phyloP scores from a whole-genome alignment of 2,113 vertebrate species.

The Neotoma lepida region DNA sequence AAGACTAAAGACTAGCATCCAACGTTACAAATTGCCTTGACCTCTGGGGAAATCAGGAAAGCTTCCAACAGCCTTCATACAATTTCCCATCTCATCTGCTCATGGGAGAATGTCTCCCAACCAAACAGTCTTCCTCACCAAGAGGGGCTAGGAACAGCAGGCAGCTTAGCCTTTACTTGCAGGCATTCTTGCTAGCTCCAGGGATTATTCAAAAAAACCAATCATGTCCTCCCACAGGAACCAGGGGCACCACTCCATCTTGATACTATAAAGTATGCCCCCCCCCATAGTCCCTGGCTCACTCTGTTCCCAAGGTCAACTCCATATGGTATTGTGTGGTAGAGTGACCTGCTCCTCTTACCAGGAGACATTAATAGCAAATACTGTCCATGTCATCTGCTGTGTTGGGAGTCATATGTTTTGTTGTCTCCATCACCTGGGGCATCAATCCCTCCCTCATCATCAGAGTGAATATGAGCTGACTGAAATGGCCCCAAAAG shows the following conservation, averaged over 20 bases:
- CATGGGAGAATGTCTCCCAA: background rate
- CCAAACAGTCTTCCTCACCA: background rate
- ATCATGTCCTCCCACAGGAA: background rate
- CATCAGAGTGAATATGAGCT: background rate
- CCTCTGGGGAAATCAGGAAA: background rate
- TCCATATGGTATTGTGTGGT: background rate
- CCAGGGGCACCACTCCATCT: background rate
- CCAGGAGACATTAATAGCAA: background rate
- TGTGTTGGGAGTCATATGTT: background rate
- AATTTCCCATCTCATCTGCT: background rate
- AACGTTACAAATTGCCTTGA: background rate
- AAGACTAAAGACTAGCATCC: background rate
- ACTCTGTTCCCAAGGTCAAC: background rate
- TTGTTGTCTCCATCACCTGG: background rate
- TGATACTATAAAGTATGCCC: background rate
- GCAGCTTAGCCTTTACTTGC: accelerated
- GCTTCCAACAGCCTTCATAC: accelerated
- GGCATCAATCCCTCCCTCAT: background rate
- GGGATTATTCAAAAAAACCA: background rate
- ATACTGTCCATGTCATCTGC: background rate
- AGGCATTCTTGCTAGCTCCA: background rate
- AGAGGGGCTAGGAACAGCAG: background rate
- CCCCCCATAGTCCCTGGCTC: background rate
- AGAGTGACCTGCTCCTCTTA: background rate
- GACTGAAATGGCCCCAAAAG: background rate